Conservation (phyloP, 2,797 vertebrate species). For the Crax fasciolata region DNA sequence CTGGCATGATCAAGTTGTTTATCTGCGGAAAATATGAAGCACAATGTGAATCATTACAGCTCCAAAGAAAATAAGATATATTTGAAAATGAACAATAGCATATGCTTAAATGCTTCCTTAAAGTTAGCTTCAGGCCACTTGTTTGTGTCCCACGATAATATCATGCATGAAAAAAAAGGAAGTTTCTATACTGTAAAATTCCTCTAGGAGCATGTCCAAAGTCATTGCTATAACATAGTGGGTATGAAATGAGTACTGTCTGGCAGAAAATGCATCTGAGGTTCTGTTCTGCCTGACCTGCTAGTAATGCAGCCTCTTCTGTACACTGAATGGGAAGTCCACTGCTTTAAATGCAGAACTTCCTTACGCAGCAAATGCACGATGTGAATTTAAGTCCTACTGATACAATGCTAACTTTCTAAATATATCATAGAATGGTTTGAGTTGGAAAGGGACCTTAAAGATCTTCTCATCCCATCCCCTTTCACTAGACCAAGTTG, state of each 20-base stretch:
- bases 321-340: background rate
- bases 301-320: background rate
- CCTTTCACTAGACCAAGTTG: background rate
- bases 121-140: conserved; percentile 51
- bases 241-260: background rate
- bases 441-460: background rate
- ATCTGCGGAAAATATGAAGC: conserved; percentile 32
- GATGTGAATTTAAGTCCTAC: background rate
- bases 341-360: background rate
- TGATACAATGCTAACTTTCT: background rate
- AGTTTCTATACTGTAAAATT: background rate
- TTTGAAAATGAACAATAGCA: conserved; percentile 42
- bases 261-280: background rate
- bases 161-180: background rate
- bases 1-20: background rate
- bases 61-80: conserved; percentile 30
- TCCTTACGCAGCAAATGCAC: background rate
- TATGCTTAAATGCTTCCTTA: conserved; percentile 39
- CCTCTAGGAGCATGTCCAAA: background rate
- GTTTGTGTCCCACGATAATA: conserved; percentile 23
- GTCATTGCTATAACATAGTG: background rate
- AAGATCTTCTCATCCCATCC: background rate
- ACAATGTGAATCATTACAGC: conserved; percentile 43
- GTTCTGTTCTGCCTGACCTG: background rate
- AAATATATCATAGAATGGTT: background rate